Percentiles rank a stretch among this genome's conserved stretches.
These are phyloP conservation scores for Hydroisotoma schaefferi DNA, from an alignment of 2,888 invertebrate species.

Conservation along the genomic window DNA sequence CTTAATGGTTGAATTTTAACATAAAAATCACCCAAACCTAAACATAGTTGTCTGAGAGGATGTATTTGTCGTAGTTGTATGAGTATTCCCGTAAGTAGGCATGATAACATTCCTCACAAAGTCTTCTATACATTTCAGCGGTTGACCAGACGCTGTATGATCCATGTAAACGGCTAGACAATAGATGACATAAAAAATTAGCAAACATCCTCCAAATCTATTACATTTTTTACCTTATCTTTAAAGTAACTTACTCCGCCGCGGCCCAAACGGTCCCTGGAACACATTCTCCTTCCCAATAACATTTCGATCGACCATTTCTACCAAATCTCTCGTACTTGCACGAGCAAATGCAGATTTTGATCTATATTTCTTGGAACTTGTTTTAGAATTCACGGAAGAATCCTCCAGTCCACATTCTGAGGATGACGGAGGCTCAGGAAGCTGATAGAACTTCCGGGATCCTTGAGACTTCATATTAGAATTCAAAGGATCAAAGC, in stretches of 20 bases:
- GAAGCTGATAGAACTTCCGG: conserved; percentile 30
- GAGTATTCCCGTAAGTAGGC: conserved; percentile 78
- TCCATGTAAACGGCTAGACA: conserved; percentile 76
- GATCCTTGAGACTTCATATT: conserved; percentile 27
- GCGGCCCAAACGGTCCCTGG: conserved; percentile 74
- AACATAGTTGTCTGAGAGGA: conserved; percentile 82
- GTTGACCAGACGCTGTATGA: conserved; percentile 79
- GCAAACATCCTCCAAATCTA: too few species aligned
- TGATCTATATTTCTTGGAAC: conserved; percentile 42
- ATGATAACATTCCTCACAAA: conserved; percentile 74
- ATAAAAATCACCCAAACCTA: conserved; percentile 59
- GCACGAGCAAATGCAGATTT: conserved; percentile 37
- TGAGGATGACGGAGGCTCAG: conserved; percentile 34
- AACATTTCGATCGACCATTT: conserved; percentile 75
- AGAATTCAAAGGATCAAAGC: neutral
- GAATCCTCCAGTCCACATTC: conserved; percentile 23
- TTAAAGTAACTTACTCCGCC: conserved; percentile 71
- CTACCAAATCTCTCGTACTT: conserved; percentile 67
- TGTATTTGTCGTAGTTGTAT: conserved; percentile 76
- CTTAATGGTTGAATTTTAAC: neutral
- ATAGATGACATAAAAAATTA: neutral
- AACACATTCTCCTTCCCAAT: conserved; percentile 77
- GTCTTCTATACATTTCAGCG: conserved; percentile 79
- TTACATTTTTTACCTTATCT: too few species aligned
- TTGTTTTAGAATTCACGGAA: conserved; percentile 3